A percentile compares a stretch with the other conserved stretches of the same genome.
Conservation (phyloP, 1,140 invertebrate species). For the Melitaea cinxia region DNA sequence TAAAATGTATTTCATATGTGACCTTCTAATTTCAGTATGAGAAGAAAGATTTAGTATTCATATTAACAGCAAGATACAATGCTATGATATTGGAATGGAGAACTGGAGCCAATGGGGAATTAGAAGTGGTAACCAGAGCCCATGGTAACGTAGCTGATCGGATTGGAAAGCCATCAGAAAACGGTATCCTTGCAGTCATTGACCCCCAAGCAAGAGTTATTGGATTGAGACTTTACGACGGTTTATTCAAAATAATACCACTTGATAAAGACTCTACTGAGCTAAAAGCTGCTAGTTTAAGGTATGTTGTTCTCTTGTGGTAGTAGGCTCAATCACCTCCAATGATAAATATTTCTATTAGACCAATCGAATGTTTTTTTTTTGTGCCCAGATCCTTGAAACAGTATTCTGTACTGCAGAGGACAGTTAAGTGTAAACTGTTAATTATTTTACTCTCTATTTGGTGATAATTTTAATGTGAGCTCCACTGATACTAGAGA, state of each 20-base stretch:
- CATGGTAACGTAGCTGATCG: conserved; percentile 97
- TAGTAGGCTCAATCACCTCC: too few relatives aligned
- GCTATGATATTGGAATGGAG: conserved; percentile 98
- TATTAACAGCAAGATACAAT: conserved; percentile 96
- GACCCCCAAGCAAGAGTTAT: conserved; percentile 97
- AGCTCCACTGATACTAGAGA: too few relatives aligned
- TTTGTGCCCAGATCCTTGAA: too few relatives aligned
- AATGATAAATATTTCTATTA: too few relatives aligned
- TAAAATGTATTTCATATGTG: conserved; percentile 1
- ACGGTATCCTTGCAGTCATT: conserved; percentile 96
- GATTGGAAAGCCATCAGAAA: conserved; percentile 95
- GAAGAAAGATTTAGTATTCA: conserved; percentile 96
- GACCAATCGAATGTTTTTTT: too few relatives aligned
- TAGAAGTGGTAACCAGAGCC: conserved; percentile 97
- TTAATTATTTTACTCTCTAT: too few relatives aligned
- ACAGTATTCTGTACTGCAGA: too few relatives aligned
- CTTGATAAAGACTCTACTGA: conserved; percentile 96
- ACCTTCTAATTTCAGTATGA: conserved; percentile 87
- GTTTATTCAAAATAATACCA: conserved; percentile 97
- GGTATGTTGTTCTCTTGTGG: conserved; percentile 79
- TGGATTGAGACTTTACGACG: conserved; percentile 97
- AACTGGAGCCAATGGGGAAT: conserved; percentile 84
- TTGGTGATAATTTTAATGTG: too few relatives aligned
- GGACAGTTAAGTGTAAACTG: too few relatives aligned
- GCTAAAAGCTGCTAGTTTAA: conserved; percentile 95